Base-by-base conservation (phyloP, 2,888 invertebrate species). In the Hofmannophila pseudospretella region DNA sequence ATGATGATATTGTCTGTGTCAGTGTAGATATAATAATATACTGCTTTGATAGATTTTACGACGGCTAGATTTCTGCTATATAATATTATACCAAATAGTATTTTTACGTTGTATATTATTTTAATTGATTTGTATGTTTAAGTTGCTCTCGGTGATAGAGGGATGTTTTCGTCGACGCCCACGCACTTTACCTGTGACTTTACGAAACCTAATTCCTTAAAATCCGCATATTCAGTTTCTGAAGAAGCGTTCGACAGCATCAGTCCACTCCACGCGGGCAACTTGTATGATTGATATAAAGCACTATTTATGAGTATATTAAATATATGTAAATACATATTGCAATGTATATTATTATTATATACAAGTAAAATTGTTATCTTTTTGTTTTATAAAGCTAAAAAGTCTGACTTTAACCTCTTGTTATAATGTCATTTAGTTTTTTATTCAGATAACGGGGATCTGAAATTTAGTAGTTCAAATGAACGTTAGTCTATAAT, bases 391-490 rank as follows among this genome's bases (percentile, higher is more conserved):
- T 80, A 60, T 4, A 70, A 69, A 77, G 71, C 76, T 76, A 79
- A 74, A 82, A 85, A 85, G 86, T 85, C 85, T 85, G 86, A 86
- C 85, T 85, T 84, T 78, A 73, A 78, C 77, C 74, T 77, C 73
- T 82, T 82, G 84, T 85, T 84, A 58, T 57, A 41, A 43, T 51
- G 61, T 73, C 73, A 69, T 75, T 68, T 71, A 63, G 60, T 69
- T 71, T 34, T 38, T 28, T 27, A 67, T 75, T 80, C 81, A 78
- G 78, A 78, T 69, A 56, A 51, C 51, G 58, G 67, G 67, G 64
- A 63, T 80, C 79, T 82, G 78, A 77, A 73, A 68, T 69, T 55
- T 57, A 54, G 67, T 79, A 74, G 76, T 75, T 75, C 64, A 55
- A 69, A 62, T 49, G 66, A 72, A 74, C 66, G 41, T 73, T 65